Evolutionary conservation across 2,797 vertebrate species (phyloP), one percentile per base, ranked within the genome.

Genomic region (Rhynchotus rufescens): DNA sequence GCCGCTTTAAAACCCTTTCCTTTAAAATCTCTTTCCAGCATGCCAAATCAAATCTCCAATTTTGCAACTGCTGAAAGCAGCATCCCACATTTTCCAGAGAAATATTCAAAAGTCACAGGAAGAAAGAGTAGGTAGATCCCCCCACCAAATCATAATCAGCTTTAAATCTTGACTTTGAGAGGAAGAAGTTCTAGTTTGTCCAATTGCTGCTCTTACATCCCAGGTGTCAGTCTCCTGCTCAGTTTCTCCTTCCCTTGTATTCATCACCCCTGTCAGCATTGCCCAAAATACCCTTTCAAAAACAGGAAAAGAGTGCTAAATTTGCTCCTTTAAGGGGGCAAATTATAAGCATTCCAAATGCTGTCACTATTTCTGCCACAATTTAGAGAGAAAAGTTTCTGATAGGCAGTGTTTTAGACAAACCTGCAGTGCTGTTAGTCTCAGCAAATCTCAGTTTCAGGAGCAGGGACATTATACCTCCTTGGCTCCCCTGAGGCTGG

Each of bases 1-100:
- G 60, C 71, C 64, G 15, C 62, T 66, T 71, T 61, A 94, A 93
- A 96, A 81, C 12, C 52, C 86, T 84, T 74, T n/a, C n/a, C n/a
- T n/a, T n/a, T n/a, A n/a, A n/a, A 76, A 86, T 84, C 28, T 74
- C 47, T 92, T 85, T 91, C 89, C 38, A 67, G 73, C 23, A 30
- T 45, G 74, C 59, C 9, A 68, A 75, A 30, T 40, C 32, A 89
- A 71, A 85, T 69, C 34, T 81, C 49, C 23, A 25, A 44, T 84
- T 94, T 84, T 66, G 56, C 26, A 76, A 36, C 2, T 4, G 47
- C 34, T 81, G 62, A 65, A 87, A 90, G 67, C 60, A 86, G 26
- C 0, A 0, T 8, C 67, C 2, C 1, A 42, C 25, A 38, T 76
- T 84, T 80, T 84, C 44, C 57, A 69, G 71, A 75, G 17, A 75